Conservation (phyloP, 1,140 invertebrate genomes). For the Saccostrea echinata region DNA sequence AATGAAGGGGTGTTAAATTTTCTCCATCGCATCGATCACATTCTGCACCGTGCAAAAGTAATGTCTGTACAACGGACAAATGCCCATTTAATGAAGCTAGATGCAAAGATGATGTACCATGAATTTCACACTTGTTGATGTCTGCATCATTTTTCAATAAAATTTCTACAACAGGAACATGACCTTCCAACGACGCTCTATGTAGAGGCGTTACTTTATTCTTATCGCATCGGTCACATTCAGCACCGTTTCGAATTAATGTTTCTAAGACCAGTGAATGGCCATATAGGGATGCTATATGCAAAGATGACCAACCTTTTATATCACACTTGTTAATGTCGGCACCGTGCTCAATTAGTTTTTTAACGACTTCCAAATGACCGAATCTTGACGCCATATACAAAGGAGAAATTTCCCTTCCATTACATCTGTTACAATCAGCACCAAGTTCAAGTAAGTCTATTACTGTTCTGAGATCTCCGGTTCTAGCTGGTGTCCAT, state of each 20-base stretch:
- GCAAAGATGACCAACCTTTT: too few species aligned
- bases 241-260: not conserved
- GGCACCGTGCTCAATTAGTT: too few species aligned
- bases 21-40: not conserved
- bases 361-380: too few species aligned
- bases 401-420: too few species aligned
- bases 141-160: slow-evolving; percentile 37
- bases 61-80: not conserved
- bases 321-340: too few species aligned
- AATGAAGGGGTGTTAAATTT: not conserved
- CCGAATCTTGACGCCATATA: too few species aligned
- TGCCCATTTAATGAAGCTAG: slow-evolving; percentile 9
- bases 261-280: not conserved
- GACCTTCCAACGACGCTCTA: slow-evolving; percentile 20
- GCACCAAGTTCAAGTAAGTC: too few species aligned
- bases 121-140: slow-evolving; percentile 2
- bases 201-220: not conserved
- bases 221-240: not conserved
- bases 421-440: too few species aligned
- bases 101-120: slow-evolving; percentile 28
- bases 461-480: too few species aligned
- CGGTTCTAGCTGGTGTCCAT: too few species aligned
- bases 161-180: slow-evolving; percentile 16
- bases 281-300: not conserved
- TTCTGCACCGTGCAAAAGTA: not conserved